Percentiles rank a stretch among this genome's conserved stretches.
phyloP scores from a whole-genome alignment of 2,888 invertebrate genomes.

The Tachina grossa region DNA sequence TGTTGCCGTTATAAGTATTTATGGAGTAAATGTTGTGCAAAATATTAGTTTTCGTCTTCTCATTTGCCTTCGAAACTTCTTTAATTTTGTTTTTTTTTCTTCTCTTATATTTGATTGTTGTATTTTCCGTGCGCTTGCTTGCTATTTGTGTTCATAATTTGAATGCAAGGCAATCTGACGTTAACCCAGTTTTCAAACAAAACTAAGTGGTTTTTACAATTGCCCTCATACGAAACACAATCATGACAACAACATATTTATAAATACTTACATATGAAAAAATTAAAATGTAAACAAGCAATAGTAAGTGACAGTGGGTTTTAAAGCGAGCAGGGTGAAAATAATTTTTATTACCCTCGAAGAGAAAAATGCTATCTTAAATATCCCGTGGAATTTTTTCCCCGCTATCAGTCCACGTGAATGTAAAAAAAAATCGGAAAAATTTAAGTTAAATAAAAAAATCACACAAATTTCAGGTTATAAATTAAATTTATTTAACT shows the following conservation, averaged over 20 bases:
- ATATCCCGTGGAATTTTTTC: too few relatives aligned
- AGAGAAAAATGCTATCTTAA: too few relatives aligned
- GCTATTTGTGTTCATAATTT: conserved; percentile 48
- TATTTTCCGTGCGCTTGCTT: neutral
- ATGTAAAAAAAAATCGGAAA: too few relatives aligned
- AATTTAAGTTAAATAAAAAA: too few relatives aligned
- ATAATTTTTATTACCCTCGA: too few relatives aligned
- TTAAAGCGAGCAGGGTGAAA: neutral
- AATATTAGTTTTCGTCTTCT: conserved; percentile 55
- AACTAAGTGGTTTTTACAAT: conserved; percentile 62
- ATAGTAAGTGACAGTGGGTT: neutral
- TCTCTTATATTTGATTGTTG: neutral
- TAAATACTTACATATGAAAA: neutral
- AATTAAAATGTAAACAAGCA: neutral
- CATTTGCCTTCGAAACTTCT: conserved; percentile 8
- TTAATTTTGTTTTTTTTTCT: neutral
- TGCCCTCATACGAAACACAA: conserved; percentile 39
- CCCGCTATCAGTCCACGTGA: too few relatives aligned
- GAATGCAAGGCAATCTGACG: conserved; percentile 53
- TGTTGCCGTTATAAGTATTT: conserved; percentile 37
- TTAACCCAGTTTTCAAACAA: conserved; percentile 65
- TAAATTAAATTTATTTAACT: too few relatives aligned
- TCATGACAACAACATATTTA: conserved; percentile 25
- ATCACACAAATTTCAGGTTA: too few relatives aligned
- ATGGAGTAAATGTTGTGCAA: conserved; percentile 54